phyloP scores from a whole-genome alignment of 2,888 invertebrate genomes.

The Saturnia pavonia region DNA sequence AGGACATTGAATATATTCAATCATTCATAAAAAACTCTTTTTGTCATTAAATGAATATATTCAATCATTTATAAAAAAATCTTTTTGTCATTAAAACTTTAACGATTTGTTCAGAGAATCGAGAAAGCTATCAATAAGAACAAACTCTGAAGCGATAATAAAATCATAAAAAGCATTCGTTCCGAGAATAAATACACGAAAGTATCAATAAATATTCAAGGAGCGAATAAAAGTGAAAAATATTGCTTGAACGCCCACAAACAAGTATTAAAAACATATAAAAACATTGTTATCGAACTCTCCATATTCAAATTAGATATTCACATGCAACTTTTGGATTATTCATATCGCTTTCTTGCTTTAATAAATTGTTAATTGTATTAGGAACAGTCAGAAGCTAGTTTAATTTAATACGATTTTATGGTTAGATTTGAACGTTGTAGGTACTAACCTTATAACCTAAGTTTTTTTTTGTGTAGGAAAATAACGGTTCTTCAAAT shows the following conservation, averaged over 20 bases:
- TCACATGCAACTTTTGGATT: background rate
- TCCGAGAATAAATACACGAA: constrained; percentile 11
- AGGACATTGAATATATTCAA: background rate
- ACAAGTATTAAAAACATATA: constrained; percentile 11
- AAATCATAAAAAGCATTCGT: background rate
- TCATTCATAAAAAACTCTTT: background rate
- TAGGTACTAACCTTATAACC: too few relatives aligned
- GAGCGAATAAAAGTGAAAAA: constrained; percentile 16
- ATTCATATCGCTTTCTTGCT: background rate
- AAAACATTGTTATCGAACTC: background rate
- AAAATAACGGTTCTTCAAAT: too few relatives aligned
- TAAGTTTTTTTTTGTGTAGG: too few relatives aligned
- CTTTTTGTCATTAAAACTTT: background rate
- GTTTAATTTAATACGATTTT: too few relatives aligned
- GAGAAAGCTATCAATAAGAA: constrained; percentile 1
- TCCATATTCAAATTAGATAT: background rate
- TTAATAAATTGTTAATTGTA: background rate
- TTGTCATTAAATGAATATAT: constrained; percentile 1
- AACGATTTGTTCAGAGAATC: background rate
- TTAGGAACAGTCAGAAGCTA: too few relatives aligned
- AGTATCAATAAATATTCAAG: constrained; percentile 15
- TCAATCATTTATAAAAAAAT: background rate
- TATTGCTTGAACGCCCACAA: constrained; percentile 12
- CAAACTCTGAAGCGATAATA: constrained; percentile 12
- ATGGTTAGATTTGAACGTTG: too few relatives aligned